Evolutionary conservation across 2,113 vertebrate genomes (phyloP), one percentile per base, ranked within the genome.

Genomic region (Mugil cephalus): DNA sequence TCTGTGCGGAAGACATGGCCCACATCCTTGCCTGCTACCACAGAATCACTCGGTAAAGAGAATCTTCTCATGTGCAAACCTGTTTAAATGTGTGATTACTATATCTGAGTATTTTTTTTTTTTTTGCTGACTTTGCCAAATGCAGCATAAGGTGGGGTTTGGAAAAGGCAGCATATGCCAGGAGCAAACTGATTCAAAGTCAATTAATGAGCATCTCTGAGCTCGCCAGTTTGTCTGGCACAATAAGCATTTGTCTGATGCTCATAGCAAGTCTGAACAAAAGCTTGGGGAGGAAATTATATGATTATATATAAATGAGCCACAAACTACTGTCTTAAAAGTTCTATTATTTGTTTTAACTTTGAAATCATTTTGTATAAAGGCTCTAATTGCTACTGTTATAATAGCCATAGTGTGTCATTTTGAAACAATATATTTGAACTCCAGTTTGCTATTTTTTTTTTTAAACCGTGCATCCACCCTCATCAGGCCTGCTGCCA

Each of bases 21-120:
- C 82, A 84, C 1, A 74, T 94, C 51, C 81, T 97, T 75, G 87
- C 81, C 53, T 96, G 95, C 79, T 94, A 95, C 56, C 90, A 96
- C 81, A 88, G 84, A 36, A 94, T 97, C 68, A 95, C 95, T n/a
- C 94, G 95, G 96, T 97, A 91, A 77, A 30, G 24, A 30, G 24
- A 30, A 30, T 30, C 24, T 2, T 30, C 24, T 30, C 24, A 30
- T 30, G 24, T 30, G 17, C 17, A 1, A 21, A 47, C 40, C 53
- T 19, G 5, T 55, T 66, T 69, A 9, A 10, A 53, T 53, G 42
- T 15, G 45, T 50, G 63, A 36, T 60, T 1, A 47, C 58, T 35
- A 34, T 13, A 17, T 69, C 34, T 52, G 48, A 73, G 21, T 64
- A n/a, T 21, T 14, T 69, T 43, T 52, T 38, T 51, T n/a, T 30